Evolutionary conservation across 2,797 vertebrate species (phyloP).

Genomic region (Rhinella marina): DNA sequence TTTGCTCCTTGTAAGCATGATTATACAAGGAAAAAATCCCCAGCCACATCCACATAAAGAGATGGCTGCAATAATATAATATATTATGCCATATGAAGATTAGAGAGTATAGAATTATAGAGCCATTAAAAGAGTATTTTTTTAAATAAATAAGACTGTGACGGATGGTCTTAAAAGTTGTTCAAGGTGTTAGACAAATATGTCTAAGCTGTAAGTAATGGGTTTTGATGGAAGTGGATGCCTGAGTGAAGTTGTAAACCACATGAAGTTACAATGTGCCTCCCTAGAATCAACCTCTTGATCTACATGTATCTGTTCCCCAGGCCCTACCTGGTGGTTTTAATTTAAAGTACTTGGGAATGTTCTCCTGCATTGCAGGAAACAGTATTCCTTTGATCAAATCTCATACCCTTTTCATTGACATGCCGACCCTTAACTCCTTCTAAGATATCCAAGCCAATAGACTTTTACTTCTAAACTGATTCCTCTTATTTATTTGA

Average conservation of each 20-base stretch:
- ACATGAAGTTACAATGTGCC: slow-evolving; percentile 24
- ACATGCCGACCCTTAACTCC: slow-evolving; percentile 43
- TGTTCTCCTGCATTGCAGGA: slow-evolving; percentile 63
- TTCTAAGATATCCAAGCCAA: slow-evolving; percentile 1
- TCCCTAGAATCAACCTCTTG: slow-evolving; percentile 22
- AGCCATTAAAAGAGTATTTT: background rate
- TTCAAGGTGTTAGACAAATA: background rate
- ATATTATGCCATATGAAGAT: background rate
- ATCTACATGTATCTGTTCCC: slow-evolving; percentile 37
- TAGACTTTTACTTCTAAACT: slow-evolving; percentile 9
- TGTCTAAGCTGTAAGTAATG: slow-evolving; percentile 3
- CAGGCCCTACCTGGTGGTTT: slow-evolving; percentile 56
- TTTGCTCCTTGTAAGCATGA: too few species aligned
- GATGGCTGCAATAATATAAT: too few species aligned
- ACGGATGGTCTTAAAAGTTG: background rate
- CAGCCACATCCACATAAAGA: too few species aligned
- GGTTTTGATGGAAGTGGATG: background rate
- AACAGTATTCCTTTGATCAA: slow-evolving; percentile 60
- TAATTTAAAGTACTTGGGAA: slow-evolving; percentile 59
- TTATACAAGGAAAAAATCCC: too few species aligned
- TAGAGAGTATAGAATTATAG: background rate
- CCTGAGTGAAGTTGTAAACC: slow-evolving; percentile 18
- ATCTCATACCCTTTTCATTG: slow-evolving; percentile 48
- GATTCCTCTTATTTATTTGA: background rate
- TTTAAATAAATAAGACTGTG: background rate